Evolutionary conservation across 2,888 invertebrate genomes (phyloP).

Genomic region (Leptinotarsa haldemani): DNA sequence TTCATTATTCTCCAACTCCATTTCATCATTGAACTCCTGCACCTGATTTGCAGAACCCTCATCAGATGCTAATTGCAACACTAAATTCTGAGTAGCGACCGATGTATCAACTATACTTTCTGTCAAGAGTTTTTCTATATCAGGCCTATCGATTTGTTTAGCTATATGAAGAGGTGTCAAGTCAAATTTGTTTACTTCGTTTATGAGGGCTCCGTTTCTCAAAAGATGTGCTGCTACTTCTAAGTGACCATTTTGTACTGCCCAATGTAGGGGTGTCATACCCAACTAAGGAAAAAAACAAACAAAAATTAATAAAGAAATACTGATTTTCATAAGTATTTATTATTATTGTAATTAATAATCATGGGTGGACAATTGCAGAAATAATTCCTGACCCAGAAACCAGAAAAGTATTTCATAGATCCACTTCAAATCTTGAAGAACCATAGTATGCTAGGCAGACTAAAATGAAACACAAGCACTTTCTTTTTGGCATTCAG

Average conservation of each 20-base stretch:
- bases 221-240: slow-evolving; percentile 78
- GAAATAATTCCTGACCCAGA: no score
- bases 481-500: no score
- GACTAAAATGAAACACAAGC: no score
- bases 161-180: slow-evolving; percentile 78
- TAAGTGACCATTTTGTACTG: slow-evolving; percentile 83
- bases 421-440: no score
- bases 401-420: no score
- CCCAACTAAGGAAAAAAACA: slow-evolving; percentile 70
- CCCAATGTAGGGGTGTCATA: slow-evolving; percentile 97
- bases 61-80: slow-evolving; percentile 50
- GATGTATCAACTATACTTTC: slow-evolving; percentile 52
- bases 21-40: slow-evolving; percentile 46
- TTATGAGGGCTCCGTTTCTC: slow-evolving; percentile 79
- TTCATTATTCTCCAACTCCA: slow-evolving; percentile 39
- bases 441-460: no score
- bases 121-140: slow-evolving; percentile 72
- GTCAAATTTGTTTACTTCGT: slow-evolving; percentile 77
- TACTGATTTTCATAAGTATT: neutral
- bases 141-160: slow-evolving; percentile 72
- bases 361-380: neutral
- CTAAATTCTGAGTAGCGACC: slow-evolving; percentile 54
- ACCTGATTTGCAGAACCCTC: slow-evolving; percentile 35
- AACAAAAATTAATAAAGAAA: neutral
- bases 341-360: neutral